Percentiles rank a stretch among this genome's conserved stretches.
phyloP scores from a whole-genome alignment of 2,888 invertebrate genomes.

The Globia sparganii region DNA sequence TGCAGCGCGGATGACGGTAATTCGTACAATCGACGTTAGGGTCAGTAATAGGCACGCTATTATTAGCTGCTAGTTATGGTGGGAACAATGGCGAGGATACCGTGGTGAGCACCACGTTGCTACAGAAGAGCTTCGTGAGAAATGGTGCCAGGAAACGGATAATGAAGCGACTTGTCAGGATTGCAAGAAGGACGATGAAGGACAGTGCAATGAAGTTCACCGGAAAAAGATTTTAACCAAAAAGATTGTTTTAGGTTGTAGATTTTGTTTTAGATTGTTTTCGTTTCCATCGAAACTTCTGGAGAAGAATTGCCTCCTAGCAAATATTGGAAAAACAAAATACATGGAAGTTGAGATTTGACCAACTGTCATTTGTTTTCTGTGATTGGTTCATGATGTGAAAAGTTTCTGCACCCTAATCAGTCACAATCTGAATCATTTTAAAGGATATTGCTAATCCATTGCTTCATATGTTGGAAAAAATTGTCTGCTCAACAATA shows the following conservation, averaged over 20 bases:
- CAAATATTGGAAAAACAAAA: no score
- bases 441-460: not conserved
- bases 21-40: conserved; percentile 65
- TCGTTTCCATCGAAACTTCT: not conserved
- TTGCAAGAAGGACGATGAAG: not conserved
- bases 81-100: conserved; percentile 40
- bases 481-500: not conserved
- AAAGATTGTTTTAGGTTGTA: not conserved
- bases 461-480: not conserved
- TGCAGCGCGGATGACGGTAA: conserved; percentile 82
- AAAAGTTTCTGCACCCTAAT: not conserved
- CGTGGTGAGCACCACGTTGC: conserved; percentile 1
- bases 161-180: not conserved
- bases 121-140: conserved; percentile 16
- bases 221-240: not conserved
- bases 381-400: no score
- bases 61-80: conserved; percentile 39
- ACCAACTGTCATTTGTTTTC: no score
- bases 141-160: not conserved
- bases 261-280: no score
- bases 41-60: conserved; percentile 42
- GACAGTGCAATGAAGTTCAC: not conserved
- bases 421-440: not conserved
- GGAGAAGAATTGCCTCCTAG: not conserved
- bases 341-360: no score